These are phyloP conservation scores for Tarsius wallacei DNA, from an alignment of 2,797 vertebrate species.

Conservation along the genomic window DNA sequence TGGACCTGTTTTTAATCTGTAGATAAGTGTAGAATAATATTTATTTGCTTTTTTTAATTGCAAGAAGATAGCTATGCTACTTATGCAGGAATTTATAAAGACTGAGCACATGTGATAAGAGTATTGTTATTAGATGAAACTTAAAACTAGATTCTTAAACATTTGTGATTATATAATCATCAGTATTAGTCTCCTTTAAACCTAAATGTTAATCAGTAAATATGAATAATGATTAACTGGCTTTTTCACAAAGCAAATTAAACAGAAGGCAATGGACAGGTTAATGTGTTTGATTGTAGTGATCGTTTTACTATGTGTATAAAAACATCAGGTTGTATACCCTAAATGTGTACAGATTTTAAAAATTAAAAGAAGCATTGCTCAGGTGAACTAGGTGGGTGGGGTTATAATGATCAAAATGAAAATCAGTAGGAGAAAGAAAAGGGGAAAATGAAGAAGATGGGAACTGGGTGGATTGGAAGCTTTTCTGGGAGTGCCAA, in stretches of 20 bases:
- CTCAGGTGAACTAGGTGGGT: background rate
- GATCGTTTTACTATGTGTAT: background rate
- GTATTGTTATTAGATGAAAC: slow-evolving; percentile 41
- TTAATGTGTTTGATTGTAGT: background rate
- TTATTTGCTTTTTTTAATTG: slow-evolving; percentile 36
- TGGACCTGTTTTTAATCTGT: background rate
- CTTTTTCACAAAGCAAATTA: background rate
- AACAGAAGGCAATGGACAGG: background rate
- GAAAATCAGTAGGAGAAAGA: background rate
- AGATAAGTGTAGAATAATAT: background rate
- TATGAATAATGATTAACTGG: background rate
- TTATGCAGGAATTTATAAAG: background rate
- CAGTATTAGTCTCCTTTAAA: background rate
- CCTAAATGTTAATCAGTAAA: background rate
- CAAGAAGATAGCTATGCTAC: background rate
- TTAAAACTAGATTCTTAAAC: background rate
- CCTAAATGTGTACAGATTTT: background rate
- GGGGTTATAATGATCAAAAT: background rate
- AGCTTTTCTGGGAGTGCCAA: background rate
- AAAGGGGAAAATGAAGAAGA: background rate
- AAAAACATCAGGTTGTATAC: background rate
- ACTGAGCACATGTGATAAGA: background rate
- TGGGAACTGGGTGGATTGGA: background rate
- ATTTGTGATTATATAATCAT: slow-evolving; percentile 39
- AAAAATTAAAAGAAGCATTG: background rate